phyloP scores from a whole-genome alignment of 2,797 vertebrate genomes.

The Furcifer pardalis region DNA sequence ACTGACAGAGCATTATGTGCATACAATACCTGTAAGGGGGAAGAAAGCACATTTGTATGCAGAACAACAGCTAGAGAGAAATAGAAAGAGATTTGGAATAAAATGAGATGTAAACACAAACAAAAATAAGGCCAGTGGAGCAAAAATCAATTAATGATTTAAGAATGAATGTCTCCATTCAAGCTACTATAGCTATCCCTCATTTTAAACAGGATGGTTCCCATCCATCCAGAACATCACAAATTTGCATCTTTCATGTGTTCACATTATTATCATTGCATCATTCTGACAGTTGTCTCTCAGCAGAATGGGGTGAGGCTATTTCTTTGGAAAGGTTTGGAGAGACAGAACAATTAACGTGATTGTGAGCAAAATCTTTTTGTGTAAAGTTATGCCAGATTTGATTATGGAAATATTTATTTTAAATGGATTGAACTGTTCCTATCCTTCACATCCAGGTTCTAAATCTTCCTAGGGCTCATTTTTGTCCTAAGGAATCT shows the following conservation, averaged over 20 bases:
- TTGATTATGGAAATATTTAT: too few species aligned
- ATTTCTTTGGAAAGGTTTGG: background rate
- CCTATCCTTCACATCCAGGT: too few species aligned
- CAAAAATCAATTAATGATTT: background rate
- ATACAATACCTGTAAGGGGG: slow-evolving; percentile 41
- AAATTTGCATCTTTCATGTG: background rate
- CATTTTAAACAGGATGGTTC: background rate
- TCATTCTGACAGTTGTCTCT: background rate
- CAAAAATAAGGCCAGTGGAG: background rate
- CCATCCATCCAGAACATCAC: too few species aligned
- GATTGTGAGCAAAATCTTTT: background rate
- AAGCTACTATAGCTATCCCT: background rate
- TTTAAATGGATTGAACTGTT: too few species aligned
- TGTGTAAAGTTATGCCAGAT: too few species aligned
- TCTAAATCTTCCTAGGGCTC: too few species aligned
- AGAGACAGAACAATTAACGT: background rate
- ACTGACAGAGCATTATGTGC: slow-evolving; percentile 44
- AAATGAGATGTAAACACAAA: background rate
- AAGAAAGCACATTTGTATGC: slow-evolving; percentile 37
- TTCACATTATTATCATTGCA: too few species aligned
- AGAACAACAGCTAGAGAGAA: too few species aligned
- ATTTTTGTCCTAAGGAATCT: too few species aligned
- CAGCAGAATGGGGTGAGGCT: background rate
- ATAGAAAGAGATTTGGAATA: too few species aligned
- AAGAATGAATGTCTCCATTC: slow-evolving; percentile 3